These are phyloP conservation scores for Myxocyprinus asiaticus DNA, from an alignment of 2,113 vertebrate genomes.

Conservation along the genomic window DNA sequence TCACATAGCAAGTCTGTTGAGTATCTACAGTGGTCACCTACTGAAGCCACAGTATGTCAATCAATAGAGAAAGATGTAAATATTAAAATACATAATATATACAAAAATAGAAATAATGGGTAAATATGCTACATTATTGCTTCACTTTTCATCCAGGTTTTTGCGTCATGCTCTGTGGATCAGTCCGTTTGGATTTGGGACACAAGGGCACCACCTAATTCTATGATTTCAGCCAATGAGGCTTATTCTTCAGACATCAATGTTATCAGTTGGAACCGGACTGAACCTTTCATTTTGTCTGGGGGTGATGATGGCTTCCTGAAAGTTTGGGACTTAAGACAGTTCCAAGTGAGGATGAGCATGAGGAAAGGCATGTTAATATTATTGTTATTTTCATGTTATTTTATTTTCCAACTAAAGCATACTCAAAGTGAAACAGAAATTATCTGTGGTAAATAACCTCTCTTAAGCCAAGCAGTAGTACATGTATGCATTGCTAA, in stretches of 20 bases:
- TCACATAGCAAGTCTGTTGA: conserved; percentile 87
- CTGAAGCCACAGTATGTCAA: conserved; percentile 83
- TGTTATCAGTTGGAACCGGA: conserved; percentile 87
- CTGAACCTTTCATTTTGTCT: conserved; percentile 86
- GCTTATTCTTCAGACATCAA: conserved; percentile 86
- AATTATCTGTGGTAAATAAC: too few relatives aligned
- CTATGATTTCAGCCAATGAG: conserved; percentile 81
- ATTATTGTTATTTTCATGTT: background rate
- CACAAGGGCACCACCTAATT: conserved; percentile 81
- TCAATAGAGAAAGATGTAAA: background rate
- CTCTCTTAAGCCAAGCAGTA: too few relatives aligned
- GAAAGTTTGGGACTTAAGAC: conserved; percentile 88
- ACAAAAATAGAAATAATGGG: background rate
- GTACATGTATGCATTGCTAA: too few relatives aligned
- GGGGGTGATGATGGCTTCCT: conserved; percentile 87
- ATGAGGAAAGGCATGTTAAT: background rate
- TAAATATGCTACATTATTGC: too few relatives aligned
- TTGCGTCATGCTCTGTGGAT: conserved; percentile 88
- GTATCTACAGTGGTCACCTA: conserved; percentile 92
- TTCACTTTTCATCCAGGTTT: conserved; percentile 74
- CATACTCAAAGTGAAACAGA: too few relatives aligned
- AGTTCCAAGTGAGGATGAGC: conserved; percentile 80
- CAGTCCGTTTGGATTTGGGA: conserved; percentile 88
- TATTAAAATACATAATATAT: background rate
- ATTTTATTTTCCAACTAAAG: conserved; percentile 2